Conservation (phyloP, 92 coral and sea anemone species). For the Parazoanthus swiftii region DNA sequence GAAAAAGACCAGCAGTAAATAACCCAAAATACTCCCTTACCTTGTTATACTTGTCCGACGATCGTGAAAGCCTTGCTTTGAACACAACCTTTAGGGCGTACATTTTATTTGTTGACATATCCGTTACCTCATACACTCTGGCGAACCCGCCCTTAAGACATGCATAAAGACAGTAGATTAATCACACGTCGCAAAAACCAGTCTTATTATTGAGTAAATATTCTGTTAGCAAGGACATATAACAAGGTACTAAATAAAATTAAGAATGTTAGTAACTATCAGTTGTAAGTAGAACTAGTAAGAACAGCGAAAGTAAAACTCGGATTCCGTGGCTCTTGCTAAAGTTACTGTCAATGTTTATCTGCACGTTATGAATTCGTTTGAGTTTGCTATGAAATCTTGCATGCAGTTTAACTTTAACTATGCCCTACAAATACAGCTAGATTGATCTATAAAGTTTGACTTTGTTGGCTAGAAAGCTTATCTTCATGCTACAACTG, state of each 20-base stretch:
- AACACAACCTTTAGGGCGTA: slow-evolving; percentile 94
- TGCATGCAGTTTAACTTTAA: background rate
- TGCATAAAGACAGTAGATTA: background rate
- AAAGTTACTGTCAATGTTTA: background rate
- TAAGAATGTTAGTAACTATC: background rate
- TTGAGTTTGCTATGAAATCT: background rate
- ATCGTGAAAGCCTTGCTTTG: slow-evolving; percentile 81
- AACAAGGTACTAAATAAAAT: too few species aligned
- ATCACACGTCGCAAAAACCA: background rate
- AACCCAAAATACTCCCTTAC: slow-evolving; percentile 24
- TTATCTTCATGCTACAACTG: background rate
- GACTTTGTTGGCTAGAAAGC: background rate
- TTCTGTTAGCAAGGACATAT: background rate
- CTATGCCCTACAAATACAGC: background rate
- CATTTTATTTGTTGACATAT: slow-evolving; percentile 91
- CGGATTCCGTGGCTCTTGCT: background rate
- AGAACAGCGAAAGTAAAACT: background rate
- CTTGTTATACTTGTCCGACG: slow-evolving; percentile 73
- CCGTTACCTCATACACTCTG: slow-evolving; percentile 98
- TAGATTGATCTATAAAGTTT: background rate
- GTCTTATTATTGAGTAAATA: background rate
- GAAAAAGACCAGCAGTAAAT: background rate
- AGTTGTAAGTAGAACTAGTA: background rate
- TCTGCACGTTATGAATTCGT: background rate
- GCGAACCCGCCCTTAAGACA: slow-evolving; percentile 91